Conservation (phyloP, 2,797 vertebrate genomes). For the Darevskia mixta region DNA sequence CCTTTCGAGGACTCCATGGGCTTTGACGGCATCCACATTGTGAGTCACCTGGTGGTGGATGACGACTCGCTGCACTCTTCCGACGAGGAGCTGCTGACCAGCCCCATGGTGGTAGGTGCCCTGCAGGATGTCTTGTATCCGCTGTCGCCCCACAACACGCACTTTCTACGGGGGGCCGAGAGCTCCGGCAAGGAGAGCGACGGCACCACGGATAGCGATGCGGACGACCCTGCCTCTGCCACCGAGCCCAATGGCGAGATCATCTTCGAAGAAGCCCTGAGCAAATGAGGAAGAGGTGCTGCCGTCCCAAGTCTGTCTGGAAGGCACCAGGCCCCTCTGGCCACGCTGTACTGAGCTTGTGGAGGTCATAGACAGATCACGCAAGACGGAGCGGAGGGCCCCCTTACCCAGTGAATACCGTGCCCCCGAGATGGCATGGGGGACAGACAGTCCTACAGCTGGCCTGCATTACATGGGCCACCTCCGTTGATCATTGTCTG, state of each 20-base stretch:
- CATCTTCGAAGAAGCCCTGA: slow-evolving; percentile 76
- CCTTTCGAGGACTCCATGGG: slow-evolving; percentile 81
- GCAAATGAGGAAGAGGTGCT: slow-evolving; percentile 75
- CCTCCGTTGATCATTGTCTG: slow-evolving; percentile 39
- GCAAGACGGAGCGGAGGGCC: slow-evolving; percentile 7
- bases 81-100: slow-evolving; percentile 91
- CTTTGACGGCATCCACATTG: slow-evolving; percentile 87
- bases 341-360: neutral
- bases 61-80: slow-evolving; percentile 93
- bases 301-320: neutral
- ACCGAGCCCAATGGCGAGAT: slow-evolving; percentile 39
- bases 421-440: neutral
- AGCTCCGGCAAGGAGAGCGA: slow-evolving; percentile 85
- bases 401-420: neutral
- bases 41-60: slow-evolving; percentile 85
- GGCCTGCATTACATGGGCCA: slow-evolving; percentile 17
- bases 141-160: slow-evolving; percentile 78
- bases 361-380: neutral
- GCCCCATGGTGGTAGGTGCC: slow-evolving; percentile 79
- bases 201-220: slow-evolving; percentile 92
- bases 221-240: slow-evolving; percentile 78
- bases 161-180: slow-evolving; percentile 80
- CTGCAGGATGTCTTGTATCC: slow-evolving; percentile 87
- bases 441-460: slow-evolving; percentile 12
- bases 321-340: slow-evolving; percentile 1